Base-by-base conservation (phyloP, 2,888 invertebrate genomes). In the Tetrapedia diversipes region DNA sequence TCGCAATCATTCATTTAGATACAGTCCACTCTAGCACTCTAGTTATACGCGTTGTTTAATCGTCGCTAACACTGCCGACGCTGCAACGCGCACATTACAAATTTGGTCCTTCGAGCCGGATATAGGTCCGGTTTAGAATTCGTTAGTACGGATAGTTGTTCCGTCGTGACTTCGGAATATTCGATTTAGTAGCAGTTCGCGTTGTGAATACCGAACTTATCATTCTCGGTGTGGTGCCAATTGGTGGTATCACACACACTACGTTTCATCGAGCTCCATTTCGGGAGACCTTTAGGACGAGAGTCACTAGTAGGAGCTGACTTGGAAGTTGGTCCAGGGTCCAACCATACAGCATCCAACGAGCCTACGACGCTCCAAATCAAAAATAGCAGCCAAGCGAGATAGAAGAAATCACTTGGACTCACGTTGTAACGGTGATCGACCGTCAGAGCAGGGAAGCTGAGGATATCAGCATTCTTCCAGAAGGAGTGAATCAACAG, bases 21-120 rank as follows among this genome's bases (percentile, higher is more conserved):
- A n/a, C n/a, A n/a, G n/a, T n/a, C n/a, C n/a, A n/a, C n/a, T n/a
- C n/a, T n/a, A n/a, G n/a, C n/a, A n/a, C n/a, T n/a, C n/a, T n/a
- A n/a, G n/a, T n/a, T n/a, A n/a, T n/a, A n/a, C n/a, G n/a, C n/a
- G n/a, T n/a, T n/a, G n/a, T n/a, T n/a, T n/a, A n/a, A n/a, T n/a
- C n/a, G n/a, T n/a, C n/a, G n/a, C n/a, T n/a, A n/a, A n/a, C n/a
- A n/a, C n/a, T n/a, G n/a, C n/a, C n/a, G n/a, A n/a, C n/a, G n/a
- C n/a, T n/a, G n/a, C n/a, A n/a, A n/a, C n/a, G n/a, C n/a, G n/a
- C n/a, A n/a, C n/a, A n/a, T n/a, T n/a, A n/a, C n/a, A n/a, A n/a
- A 24, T 47, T 47, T 47, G 24, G 47, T 47, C 47, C 47, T 47
- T 47, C 47, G 47, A 47, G 47, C 47, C 47, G 47, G 47, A 47